Conservation (phyloP, 1,140 invertebrate genomes). For the Venustaconcha ellipsiformis region DNA sequence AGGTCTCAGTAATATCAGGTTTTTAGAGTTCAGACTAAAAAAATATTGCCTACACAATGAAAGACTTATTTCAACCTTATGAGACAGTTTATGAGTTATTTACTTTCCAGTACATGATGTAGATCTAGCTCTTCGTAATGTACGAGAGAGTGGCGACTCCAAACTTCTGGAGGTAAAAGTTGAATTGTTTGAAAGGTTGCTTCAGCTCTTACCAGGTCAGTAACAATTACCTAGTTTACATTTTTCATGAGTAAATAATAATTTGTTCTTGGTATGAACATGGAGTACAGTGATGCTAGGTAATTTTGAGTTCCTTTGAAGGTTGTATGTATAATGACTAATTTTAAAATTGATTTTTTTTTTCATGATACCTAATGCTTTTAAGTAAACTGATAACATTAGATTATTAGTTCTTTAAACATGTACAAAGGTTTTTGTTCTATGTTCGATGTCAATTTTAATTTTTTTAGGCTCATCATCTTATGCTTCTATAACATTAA, state of each 20-base stretch:
- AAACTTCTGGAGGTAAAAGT: conserved; percentile 22
- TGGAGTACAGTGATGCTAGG: too few relatives aligned
- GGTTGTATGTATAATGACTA: not conserved
- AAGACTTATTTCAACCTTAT: too few relatives aligned
- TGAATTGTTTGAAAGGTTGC: conserved; percentile 28
- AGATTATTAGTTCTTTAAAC: not conserved
- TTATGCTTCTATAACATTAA: too few relatives aligned
- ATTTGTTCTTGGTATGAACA: too few relatives aligned
- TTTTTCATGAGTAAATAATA: too few relatives aligned
- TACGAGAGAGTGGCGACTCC: conserved; percentile 1
- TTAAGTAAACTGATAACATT: not conserved
- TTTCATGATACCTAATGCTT: too few relatives aligned
- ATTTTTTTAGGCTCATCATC: too few relatives aligned
- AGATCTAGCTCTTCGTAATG: conserved; percentile 8
- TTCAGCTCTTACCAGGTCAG: conserved; percentile 45
- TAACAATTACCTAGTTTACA: not conserved
- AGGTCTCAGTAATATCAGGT: too few relatives aligned
- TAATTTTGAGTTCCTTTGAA: not conserved
- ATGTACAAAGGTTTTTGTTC: not conserved
- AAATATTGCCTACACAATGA: too few relatives aligned
- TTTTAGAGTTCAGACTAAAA: too few relatives aligned
- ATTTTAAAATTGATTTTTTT: not conserved
- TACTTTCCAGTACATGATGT: conserved; percentile 16
- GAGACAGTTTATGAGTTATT: not conserved
- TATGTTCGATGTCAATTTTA: too few relatives aligned